phyloP scores from a whole-genome alignment of 2,888 invertebrate genomes.

The Myopa tessellatipennis region DNA sequence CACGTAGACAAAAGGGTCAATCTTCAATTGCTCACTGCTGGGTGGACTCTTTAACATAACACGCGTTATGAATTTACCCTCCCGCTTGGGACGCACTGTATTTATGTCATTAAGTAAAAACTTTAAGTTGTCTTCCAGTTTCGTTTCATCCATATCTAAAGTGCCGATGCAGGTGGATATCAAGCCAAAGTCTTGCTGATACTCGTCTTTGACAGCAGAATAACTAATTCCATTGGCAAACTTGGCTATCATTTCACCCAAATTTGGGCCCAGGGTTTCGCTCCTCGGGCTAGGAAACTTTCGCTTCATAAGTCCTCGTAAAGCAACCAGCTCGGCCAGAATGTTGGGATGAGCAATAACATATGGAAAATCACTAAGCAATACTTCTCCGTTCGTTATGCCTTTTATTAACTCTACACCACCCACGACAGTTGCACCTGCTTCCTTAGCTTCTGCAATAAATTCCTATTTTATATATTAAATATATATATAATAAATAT shows the following conservation, averaged over 20 bases:
- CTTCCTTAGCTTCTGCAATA: constrained; percentile 72
- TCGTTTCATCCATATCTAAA: constrained; percentile 77
- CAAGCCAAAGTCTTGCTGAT: constrained; percentile 78
- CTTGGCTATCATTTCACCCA: constrained; percentile 73
- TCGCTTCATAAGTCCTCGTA: constrained; percentile 82
- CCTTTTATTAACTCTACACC: constrained; percentile 80
- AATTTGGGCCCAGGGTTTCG: constrained; percentile 77
- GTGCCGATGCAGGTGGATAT: constrained; percentile 77
- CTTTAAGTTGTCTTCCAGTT: constrained; percentile 80
- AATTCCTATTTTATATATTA: too few relatives aligned
- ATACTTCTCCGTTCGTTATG: constrained; percentile 79
- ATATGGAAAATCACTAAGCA: constrained; percentile 77
- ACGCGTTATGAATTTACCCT: constrained; percentile 78
- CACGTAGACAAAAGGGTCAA: constrained; percentile 74
- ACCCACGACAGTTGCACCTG: constrained; percentile 81
- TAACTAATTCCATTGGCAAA: constrained; percentile 80
- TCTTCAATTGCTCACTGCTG: constrained; percentile 75
- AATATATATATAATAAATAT: not conserved
- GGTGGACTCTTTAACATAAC: constrained; percentile 75
- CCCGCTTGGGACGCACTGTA: constrained; percentile 74
- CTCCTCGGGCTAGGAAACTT: constrained; percentile 78
- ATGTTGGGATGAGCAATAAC: constrained; percentile 84
- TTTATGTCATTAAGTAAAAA: constrained; percentile 76
- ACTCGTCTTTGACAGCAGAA: constrained; percentile 74
- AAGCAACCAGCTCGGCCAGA: constrained; percentile 78